Evolutionary conservation across 2,888 invertebrate genomes (phyloP).

Genomic region (Beris morrisii): DNA sequence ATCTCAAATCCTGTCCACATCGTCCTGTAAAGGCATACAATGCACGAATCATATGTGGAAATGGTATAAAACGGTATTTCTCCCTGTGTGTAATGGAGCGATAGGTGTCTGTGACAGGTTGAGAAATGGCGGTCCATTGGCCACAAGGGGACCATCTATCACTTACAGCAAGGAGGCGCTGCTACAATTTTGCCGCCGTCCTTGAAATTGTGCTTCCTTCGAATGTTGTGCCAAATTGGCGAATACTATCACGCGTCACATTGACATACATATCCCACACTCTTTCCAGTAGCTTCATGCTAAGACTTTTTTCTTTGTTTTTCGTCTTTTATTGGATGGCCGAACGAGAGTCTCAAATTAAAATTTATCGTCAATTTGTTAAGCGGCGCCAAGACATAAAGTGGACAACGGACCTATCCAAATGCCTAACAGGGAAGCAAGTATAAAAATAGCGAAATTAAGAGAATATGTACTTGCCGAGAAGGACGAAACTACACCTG

Average conservation of each 20-base stretch:
- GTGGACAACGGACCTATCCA: neutral
- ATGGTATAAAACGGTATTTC: conserved; percentile 6
- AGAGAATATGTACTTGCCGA: neutral
- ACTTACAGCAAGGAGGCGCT: conserved; percentile 38
- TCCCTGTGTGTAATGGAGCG: conserved; percentile 39
- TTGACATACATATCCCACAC: conserved; percentile 14
- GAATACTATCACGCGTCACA: neutral
- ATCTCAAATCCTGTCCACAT: no score
- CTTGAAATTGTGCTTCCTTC: conserved; percentile 34
- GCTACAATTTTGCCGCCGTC: conserved; percentile 37
- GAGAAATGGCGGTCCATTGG: conserved; percentile 44
- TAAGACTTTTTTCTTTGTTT: neutral
- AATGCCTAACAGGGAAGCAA: neutral
- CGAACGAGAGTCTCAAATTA: conserved; percentile 25
- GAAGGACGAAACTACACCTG: neutral
- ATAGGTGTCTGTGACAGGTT: conserved; percentile 43
- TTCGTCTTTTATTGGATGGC: conserved; percentile 4
- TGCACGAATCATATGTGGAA: neutral
- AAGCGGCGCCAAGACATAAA: conserved; percentile 8
- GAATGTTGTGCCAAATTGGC: neutral
- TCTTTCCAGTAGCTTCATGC: conserved; percentile 13
- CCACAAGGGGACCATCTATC: conserved; percentile 44
- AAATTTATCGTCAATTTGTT: conserved; percentile 38
- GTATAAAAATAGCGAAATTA: conserved; percentile 8
- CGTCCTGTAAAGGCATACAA: no score